Base-by-base conservation (phyloP, 2,797 vertebrate genomes). In the Coendou prehensilis region DNA sequence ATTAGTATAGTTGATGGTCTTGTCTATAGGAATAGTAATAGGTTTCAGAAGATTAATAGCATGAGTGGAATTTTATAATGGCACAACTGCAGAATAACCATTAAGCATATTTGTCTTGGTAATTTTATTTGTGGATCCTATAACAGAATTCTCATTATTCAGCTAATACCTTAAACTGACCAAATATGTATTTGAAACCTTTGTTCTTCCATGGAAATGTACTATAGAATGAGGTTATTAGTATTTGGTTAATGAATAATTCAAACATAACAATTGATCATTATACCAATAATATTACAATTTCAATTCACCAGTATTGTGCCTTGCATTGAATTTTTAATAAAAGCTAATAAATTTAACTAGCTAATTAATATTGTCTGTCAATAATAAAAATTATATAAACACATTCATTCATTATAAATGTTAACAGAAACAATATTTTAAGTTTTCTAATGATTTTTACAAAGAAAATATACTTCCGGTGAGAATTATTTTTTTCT, bases 21-120 rank as follows among this genome's bases (percentile, higher is more conserved):
- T 91, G 94, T 98, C 96, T 96, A 87, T 93, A 97, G 54, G 63
- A 97, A 79, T 83, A 50, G 86, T 97, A 98, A 97, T 95, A 94
- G 87, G 75, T 84, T 98, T 98, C 71, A 75, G 81, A 97, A 96
- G 94, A 98, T 97, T 97, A 97, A 97, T 96, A 94, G 50, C 71
- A 67, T 80, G 76, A 76, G n/a, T 73, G 86, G 54, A 92, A 45
- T 96, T 97, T 98, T 97, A 95, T 97, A 97, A 97, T 96, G 87
- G 85, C 96, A 95, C 96, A 98, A 96, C 97, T 98, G 95, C 90
- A 97, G 95, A 97, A 97, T 96, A 96, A 83, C 95, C 95, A 91
- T 96, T 98, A 98, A 95, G 93, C 28, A 63, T 92, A 97, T 98
- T 97, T 97, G 91, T 98, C 97, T 96, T 90, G 76, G 22, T 96